Percentiles rank a stretch among this genome's conserved stretches.
Evolutionary conservation across 2,113 vertebrate genomes (phyloP).

Genomic region (Callithrix jacchus): DNA sequence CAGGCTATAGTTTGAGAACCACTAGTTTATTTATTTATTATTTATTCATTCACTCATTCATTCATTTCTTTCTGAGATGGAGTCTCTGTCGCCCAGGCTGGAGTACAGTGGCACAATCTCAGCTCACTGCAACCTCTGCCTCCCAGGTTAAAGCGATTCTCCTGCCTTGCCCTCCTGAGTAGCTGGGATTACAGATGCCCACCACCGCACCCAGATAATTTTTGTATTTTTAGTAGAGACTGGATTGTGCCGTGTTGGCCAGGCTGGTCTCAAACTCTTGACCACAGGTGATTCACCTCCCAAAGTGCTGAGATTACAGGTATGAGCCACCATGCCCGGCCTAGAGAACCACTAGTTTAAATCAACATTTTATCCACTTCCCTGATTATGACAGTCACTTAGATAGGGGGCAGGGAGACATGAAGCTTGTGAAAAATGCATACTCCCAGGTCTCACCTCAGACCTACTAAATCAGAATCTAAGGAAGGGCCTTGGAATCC

Average conservation of each 20-base stretch:
- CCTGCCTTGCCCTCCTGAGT: too few species aligned
- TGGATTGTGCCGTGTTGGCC: too few species aligned
- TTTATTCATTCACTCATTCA: too few species aligned
- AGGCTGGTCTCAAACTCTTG: too few species aligned
- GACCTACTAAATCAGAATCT: neutral
- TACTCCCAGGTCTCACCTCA: neutral
- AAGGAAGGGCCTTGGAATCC: neutral
- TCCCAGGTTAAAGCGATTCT: too few species aligned
- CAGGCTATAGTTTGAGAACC: neutral
- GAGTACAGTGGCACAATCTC: too few species aligned
- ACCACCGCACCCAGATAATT: neutral
- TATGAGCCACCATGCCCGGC: too few species aligned
- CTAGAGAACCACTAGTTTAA: neutral
- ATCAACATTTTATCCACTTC: neutral
- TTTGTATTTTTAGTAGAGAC: neutral
- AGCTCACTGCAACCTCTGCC: too few species aligned
- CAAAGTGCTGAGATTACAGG: too few species aligned
- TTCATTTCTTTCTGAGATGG: too few species aligned
- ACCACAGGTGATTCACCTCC: too few species aligned
- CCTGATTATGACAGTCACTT: neutral
- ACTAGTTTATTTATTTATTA: neutral
- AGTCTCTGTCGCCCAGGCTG: too few species aligned
- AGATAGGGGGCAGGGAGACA: accelerated
- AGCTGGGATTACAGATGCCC: neutral
- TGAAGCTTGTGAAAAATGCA: neutral